phyloP scores from a whole-genome alignment of 2,888 invertebrate genomes.

The Trichogramma evanescens region DNA sequence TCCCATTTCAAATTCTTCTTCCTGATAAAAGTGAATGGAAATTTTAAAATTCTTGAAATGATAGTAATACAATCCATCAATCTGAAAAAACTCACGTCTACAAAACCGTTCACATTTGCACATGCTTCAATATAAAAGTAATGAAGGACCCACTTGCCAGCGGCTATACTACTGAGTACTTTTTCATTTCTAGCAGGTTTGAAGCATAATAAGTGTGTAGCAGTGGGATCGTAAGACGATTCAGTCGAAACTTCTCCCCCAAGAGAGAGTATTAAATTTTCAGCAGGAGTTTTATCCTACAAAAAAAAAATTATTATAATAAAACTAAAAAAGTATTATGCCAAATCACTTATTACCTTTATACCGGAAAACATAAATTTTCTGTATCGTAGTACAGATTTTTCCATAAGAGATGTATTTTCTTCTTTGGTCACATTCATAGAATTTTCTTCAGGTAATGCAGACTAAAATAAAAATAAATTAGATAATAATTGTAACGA shows the following conservation, averaged over 20 bases:
- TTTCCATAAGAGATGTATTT: slow-evolving; percentile 4
- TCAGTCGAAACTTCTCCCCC: slow-evolving; percentile 61
- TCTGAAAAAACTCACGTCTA: slow-evolving; percentile 52
- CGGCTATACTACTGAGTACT: slow-evolving; percentile 75
- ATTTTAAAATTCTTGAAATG: background rate
- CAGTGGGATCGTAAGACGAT: slow-evolving; percentile 53
- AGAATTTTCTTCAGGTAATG: background rate
- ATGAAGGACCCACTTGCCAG: slow-evolving; percentile 86
- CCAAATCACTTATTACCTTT: slow-evolving; percentile 25
- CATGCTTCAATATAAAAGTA: slow-evolving; percentile 69
- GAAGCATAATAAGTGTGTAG: slow-evolving; percentile 73
- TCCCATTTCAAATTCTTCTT: slow-evolving; percentile 80
- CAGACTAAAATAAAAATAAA: background rate
- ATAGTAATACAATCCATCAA: background rate
- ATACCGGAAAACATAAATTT: slow-evolving; percentile 43
- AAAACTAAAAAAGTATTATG: slow-evolving; percentile 1
- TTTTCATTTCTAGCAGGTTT: slow-evolving; percentile 79
- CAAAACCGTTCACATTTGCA: slow-evolving; percentile 54
- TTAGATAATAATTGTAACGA: background rate
- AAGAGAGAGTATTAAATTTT: slow-evolving; percentile 52
- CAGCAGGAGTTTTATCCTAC: slow-evolving; percentile 26
- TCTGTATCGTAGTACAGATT: slow-evolving; percentile 18
- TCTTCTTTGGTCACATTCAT: slow-evolving; percentile 1
- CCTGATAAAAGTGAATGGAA: slow-evolving; percentile 49
- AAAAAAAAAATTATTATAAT: background rate